Base-by-base conservation (phyloP, 2,888 invertebrate species). In the Nematopogon swammerdamellus region DNA sequence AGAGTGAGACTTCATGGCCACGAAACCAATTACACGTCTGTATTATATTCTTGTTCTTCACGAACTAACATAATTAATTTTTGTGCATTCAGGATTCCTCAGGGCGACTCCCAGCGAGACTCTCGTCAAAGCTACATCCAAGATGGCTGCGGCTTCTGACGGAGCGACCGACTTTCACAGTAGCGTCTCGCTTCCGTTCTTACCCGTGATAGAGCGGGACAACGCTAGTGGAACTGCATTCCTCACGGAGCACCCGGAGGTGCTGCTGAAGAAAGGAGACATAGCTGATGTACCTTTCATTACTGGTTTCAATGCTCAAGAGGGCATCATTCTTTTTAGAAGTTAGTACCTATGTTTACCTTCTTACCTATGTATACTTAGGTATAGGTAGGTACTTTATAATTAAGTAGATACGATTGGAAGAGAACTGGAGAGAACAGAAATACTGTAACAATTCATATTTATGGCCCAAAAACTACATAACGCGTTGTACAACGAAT, bases 301-400 rank as follows among this genome's bases (percentile, higher is more conserved):
- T 54, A 81, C 83, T 1, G 87, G 87, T 1, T 82, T 83, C 58
- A 86, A 85, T 52, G 83, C 84, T 1, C 82, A 86, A 55, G 87
- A 87, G 57, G 86, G 85, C n/a, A 80, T 85, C 60, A 73, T 85
- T 29, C 71, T 85, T n/a, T 80, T 84, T 49, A 65, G 82, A 71
- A 72, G 84, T 85, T 59, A 77, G 75, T 68, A 19, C n/a, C n/a
- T n/a, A n/a, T n/a, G n/a, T n/a, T n/a, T n/a, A n/a, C n/a, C n/a
- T n/a, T n/a, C n/a, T n/a, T n/a, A n/a, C n/a, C n/a, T n/a, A n/a
- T n/a, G n/a, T n/a, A n/a, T n/a, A n/a, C n/a, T n/a, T n/a, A n/a
- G n/a, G n/a, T n/a, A n/a, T n/a, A n/a, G n/a, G n/a, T n/a, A n/a
- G n/a, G n/a, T n/a, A n/a, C n/a, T n/a, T n/a, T n/a, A n/a, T n/a